These are phyloP conservation scores for Elysia crispata DNA, from an alignment of 2,888 invertebrate genomes.

Conservation along the genomic window DNA sequence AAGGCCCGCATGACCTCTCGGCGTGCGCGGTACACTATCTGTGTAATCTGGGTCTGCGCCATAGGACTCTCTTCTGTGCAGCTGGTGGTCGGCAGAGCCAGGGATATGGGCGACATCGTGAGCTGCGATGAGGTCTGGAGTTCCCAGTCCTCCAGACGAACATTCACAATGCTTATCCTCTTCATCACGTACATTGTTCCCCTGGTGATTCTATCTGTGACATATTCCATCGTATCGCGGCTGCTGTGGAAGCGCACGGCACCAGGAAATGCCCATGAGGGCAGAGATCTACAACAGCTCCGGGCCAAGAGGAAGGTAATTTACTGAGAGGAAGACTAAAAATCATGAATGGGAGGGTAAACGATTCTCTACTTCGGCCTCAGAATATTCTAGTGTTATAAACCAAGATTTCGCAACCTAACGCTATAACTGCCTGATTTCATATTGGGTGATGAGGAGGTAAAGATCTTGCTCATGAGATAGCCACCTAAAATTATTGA, in stretches of 20 bases:
- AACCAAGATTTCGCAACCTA: too few relatives aligned
- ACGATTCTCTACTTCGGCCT: too few relatives aligned
- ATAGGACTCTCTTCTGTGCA: slow-evolving; percentile 77
- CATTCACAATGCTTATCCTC: slow-evolving; percentile 72
- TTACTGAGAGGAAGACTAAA: too few relatives aligned
- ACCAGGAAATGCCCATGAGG: slow-evolving; percentile 79
- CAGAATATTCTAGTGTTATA: too few relatives aligned
- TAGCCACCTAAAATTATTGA: too few relatives aligned
- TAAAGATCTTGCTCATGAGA: too few relatives aligned
- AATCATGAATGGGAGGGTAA: too few relatives aligned
- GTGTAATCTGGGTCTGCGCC: slow-evolving; percentile 78
- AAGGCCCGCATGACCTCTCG: slow-evolving; percentile 75
- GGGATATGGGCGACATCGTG: slow-evolving; percentile 53
- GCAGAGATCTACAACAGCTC: slow-evolving; percentile 77
- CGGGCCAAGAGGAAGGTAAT: slow-evolving; percentile 78
- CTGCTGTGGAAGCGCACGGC: slow-evolving; percentile 78
- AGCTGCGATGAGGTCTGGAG: slow-evolving; percentile 67
- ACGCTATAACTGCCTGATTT: too few relatives aligned
- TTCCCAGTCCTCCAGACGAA: slow-evolving; percentile 50
- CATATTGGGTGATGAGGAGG: too few relatives aligned
- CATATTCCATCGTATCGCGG: slow-evolving; percentile 78
- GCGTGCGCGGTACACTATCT: slow-evolving; percentile 70
- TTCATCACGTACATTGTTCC: slow-evolving; percentile 68
- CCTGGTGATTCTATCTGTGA: slow-evolving; percentile 75
- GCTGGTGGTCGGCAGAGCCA: slow-evolving; percentile 71